Evolutionary conservation across 1,140 invertebrate species (phyloP), one percentile per base, ranked within the genome.

Genomic region (Manduca sexta): DNA sequence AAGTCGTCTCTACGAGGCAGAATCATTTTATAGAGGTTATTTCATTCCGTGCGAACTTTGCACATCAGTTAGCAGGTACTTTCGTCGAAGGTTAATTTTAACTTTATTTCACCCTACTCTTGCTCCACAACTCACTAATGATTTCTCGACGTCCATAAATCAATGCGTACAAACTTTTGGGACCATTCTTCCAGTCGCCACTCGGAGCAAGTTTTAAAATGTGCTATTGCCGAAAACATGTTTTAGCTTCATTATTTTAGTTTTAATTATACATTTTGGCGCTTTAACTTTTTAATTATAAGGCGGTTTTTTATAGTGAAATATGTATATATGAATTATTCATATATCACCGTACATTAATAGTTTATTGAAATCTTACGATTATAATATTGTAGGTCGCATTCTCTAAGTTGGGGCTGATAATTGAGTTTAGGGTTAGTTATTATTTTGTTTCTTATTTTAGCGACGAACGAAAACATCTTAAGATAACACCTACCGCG

Each of bases 131-230:
- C 51, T 57, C 40, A 34, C 59, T 61, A 65, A 62, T 62, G 63
- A 62, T 62, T 62, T 62, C 49, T 49, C 21, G 37, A 33, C 49
- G 52, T 55, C 49, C 62, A 65, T 60, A 69, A 60, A 65, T 69
- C 59, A 69, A 66, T 63, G 56, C 26, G 51, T 45, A 41, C 38
- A 52, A 57, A 64, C 29, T 55, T 60, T 51, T 38, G 17, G 46
- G 35, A n/a, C 37, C 37, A 53, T 62, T 62, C 40, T 54, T 62
- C 34, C 35, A 41, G 34, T 56, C 8, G 46, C 39, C 38, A 52
- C 48, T 54, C 46, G 26, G 37, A 18, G 16, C 17, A 52, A 53
- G 16, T 54, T 54, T 51, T 29, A 49, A 47, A 53, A 45, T 58
- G 52, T 45, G 46, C 45, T n/a, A n/a, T 45, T 4, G 13, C 12